These are phyloP conservation scores for Ophion costatus DNA, from an alignment of 2,888 invertebrate genomes.

Conservation along the genomic window DNA sequence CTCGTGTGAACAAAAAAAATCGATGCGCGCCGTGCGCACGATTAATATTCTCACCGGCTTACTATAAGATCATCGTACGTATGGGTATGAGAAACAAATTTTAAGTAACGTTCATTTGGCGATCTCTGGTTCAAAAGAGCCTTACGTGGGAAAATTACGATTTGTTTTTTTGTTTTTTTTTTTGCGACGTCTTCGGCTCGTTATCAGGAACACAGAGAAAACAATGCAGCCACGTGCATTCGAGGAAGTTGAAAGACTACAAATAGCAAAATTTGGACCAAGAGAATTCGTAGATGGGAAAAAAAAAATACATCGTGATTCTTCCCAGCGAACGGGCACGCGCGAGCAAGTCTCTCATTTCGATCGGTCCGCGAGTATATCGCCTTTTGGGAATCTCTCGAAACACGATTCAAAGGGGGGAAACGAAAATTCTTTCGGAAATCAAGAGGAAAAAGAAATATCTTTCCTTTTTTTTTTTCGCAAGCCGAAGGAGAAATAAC, in stretches of 20 bases:
- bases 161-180: slow-evolving; percentile 50
- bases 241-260: not conserved
- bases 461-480: not conserved
- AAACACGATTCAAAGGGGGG: slow-evolving; percentile 1
- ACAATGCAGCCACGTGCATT: not conserved
- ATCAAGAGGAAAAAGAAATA: no score
- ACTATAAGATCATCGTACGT: slow-evolving; percentile 28
- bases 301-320: slow-evolving; percentile 50
- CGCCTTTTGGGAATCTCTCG: slow-evolving; percentile 23
- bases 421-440: not conserved
- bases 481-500: not conserved
- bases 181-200: not conserved
- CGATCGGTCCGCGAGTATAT: slow-evolving; percentile 36
- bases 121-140: slow-evolving; percentile 59
- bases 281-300: slow-evolving; percentile 27
- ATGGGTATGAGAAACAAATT: slow-evolving; percentile 38
- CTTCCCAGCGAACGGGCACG: slow-evolving; percentile 58
- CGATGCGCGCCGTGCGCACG: slow-evolving; percentile 20
- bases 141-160: slow-evolving; percentile 59
- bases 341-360: slow-evolving; percentile 46
- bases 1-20: slow-evolving; percentile 6
- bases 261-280: slow-evolving; percentile 37
- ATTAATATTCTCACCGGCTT: slow-evolving; percentile 38
- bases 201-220: slow-evolving; percentile 12
- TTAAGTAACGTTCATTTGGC: slow-evolving; percentile 53